phyloP scores from a whole-genome alignment of 2,797 vertebrate genomes.

The Sebastes steindachneri region DNA sequence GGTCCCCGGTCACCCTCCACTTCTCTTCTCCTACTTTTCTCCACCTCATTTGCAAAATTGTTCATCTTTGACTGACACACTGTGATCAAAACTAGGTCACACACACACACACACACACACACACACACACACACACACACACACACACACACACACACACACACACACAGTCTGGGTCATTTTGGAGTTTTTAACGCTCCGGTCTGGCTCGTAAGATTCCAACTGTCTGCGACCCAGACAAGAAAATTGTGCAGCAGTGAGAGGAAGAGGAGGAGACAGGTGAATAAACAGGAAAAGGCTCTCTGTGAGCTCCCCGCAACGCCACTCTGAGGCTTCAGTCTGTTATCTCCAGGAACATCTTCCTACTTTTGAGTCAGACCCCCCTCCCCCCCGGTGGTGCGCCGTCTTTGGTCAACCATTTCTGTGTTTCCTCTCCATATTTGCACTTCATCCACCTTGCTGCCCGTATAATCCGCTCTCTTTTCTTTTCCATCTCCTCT shows the following conservation, averaged over 20 bases:
- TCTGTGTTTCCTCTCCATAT: not conserved
- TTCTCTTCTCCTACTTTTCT: slow-evolving; percentile 12
- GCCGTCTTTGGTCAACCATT: not conserved
- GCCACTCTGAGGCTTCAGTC: not conserved
- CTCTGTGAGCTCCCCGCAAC: not conserved
- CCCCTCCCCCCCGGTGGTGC: not conserved
- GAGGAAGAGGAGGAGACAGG: not conserved
- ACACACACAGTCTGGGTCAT: slow-evolving; percentile 20
- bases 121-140: not conserved
- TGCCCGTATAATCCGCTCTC: not conserved
- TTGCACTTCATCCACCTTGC: not conserved
- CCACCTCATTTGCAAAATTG: slow-evolving; percentile 71
- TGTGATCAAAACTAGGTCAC: no score
- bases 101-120: not conserved
- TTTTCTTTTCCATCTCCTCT: not conserved
- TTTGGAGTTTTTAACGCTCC: slow-evolving; percentile 23
- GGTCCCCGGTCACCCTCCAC: slow-evolving; percentile 10
- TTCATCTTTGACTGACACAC: slow-evolving; percentile 51
- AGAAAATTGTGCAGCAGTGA: not conserved
- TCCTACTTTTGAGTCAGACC: not conserved
- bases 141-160: not conserved
- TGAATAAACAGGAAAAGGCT: slow-evolving; percentile 34
- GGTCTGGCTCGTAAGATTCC: not conserved
- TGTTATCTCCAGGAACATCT: slow-evolving; percentile 16
- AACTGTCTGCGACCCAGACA: not conserved